A percentile compares a stretch with the other conserved stretches of the same genome.
Conservation (phyloP, 1,140 invertebrate species). For the Danaus plexippus region DNA sequence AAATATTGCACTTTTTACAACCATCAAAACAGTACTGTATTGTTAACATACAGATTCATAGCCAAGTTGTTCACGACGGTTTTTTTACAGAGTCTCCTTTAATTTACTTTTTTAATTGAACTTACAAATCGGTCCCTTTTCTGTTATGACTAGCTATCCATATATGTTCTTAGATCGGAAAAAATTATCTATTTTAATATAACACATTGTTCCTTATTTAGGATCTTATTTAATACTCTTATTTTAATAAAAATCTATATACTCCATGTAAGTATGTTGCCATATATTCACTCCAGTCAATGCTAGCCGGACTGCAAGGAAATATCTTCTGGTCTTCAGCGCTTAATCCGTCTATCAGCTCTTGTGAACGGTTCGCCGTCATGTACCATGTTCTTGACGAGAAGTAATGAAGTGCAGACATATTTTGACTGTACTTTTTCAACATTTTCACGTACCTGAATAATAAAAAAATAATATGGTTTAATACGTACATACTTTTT, state of each 20-base stretch:
- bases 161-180: no score
- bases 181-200: no score
- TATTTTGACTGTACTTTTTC: not conserved
- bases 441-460: conserved; percentile 21
- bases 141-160: no score
- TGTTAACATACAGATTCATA: no score
- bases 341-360: conserved; percentile 13
- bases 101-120: no score
- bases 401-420: conserved; percentile 16
- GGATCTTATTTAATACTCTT: not conserved
- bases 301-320: conserved; percentile 22
- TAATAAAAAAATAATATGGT: not conserved
- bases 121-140: no score
- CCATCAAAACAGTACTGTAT: no score
- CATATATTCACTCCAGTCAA: conserved; percentile 76
- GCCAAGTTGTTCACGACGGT: no score
- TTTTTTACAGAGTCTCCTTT: no score
- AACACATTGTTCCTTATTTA: no score
- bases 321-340: conserved; percentile 18
- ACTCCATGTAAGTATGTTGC: conserved; percentile 73
- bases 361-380: conserved; percentile 7
- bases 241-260: conserved; percentile 54
- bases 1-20: no score
- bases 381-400: conserved; percentile 17
- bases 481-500: not conserved